Base-by-base conservation (phyloP, 2,797 vertebrate species). In the Malacoraja senta region DNA sequence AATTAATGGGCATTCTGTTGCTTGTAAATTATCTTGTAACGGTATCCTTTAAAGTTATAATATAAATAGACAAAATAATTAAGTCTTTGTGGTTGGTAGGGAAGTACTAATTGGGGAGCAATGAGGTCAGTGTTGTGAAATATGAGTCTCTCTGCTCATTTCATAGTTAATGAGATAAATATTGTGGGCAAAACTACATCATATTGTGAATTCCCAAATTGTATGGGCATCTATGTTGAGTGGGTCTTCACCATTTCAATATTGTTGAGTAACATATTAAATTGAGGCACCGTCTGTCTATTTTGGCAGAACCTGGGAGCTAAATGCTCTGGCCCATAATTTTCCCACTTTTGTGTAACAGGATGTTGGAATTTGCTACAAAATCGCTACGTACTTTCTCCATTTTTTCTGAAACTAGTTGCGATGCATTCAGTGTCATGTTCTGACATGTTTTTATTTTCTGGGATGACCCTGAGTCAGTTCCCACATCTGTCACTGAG, bases 51-150 rank as follows among this genome's bases (percentile, higher is more conserved):
- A n/a, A 84, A 63, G 58, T 1, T 61, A 84, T 15, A 53, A 61
- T 29, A 29, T 13, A n/a, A 86, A 65, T 86, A 86, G 61, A 86
- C 63, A 12, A 86, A 86, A 65, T 86, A 86, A 29, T 63, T 86
- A 12, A 44, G 0, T 53, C 26, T 84, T 29, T 53, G 12, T 80
- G 35, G 38, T 17, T 13, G 44, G 26, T 4, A 2, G 83, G 12
- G 29, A 7, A 1, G 61, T 86, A 65, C 29, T n/a, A 65, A 86
- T 86, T 61, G 12, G 29, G 21, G 29, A 21, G n/a, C n/a, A 65
- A n/a, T 65, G 8, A 86, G 15, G 21, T 65, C 24, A 15, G 2
- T 84, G 53, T 26, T 29, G 10, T 61, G n/a, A 84, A 84, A 13
- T 86, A 61, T 32, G 26, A 84, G 53, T 3, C 58, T 63, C 24